These are phyloP conservation scores for Agrotis puta DNA, from an alignment of 2,888 invertebrate genomes.

Conservation along the genomic window DNA sequence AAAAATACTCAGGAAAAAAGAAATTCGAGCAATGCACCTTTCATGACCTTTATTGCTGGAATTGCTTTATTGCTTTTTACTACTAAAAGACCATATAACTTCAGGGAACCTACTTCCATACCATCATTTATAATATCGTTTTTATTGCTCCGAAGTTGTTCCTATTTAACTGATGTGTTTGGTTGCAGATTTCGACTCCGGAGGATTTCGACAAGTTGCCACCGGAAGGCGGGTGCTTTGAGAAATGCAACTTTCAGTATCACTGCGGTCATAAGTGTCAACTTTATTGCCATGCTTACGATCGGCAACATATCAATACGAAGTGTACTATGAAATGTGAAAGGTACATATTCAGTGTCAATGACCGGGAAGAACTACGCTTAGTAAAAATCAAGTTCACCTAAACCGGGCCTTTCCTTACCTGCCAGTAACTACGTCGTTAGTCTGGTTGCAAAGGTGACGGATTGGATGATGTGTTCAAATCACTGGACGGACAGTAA, in stretches of 20 bases:
- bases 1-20: too few species aligned
- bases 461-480: too few species aligned
- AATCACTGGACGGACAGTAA: too few species aligned
- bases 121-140: too few species aligned
- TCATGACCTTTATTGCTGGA: too few species aligned
- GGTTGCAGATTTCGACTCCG: slow-evolving; percentile 37
- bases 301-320: slow-evolving; percentile 87
- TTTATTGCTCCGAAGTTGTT: too few species aligned
- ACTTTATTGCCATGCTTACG: slow-evolving; percentile 91
- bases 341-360: slow-evolving; percentile 80
- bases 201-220: slow-evolving; percentile 87
- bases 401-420: neutral
- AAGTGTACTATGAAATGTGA: slow-evolving; percentile 88
- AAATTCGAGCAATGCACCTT: too few species aligned
- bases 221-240: slow-evolving; percentile 92
- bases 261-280: slow-evolving; percentile 92
- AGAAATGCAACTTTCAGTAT: slow-evolving; percentile 87
- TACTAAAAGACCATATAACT: too few species aligned
- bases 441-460: too few species aligned
- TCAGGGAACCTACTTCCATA: too few species aligned
- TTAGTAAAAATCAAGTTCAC: neutral
- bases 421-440: too few species aligned
- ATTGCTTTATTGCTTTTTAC: too few species aligned
- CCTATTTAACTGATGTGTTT: neutral
- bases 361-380: neutral